Base-by-base conservation (phyloP, 2,888 invertebrate species). In the Camponotus fellah region DNA sequence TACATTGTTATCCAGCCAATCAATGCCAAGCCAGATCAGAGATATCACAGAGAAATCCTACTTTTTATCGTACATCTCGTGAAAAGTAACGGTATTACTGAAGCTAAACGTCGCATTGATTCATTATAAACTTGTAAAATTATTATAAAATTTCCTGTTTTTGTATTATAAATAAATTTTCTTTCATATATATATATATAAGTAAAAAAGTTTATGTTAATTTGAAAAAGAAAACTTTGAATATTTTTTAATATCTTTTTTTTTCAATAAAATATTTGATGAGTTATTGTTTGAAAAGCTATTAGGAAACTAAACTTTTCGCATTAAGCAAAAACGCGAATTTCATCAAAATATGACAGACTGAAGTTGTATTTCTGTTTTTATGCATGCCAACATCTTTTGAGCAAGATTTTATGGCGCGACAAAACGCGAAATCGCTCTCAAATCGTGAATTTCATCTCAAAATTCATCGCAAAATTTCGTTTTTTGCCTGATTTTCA, bases 1-100 rank as follows among this genome's bases (percentile, higher is more conserved):
- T 80, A 79, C 32, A 76, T 43, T 66, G n/a, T 26, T 58, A 83
- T 76, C 69, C 65, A 53, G 68, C 60, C 88, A 85, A 85, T 88
- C 77, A 21, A 64, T 46, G 32, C 32, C 17, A n/a, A 26, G 49
- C 46, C 4, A 12, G 21, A 10, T 8, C 46, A 65, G 14, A 65
- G 69, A 81, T 82, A 80, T 53, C 72, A 75, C 62, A 21, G 43
- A 74, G 49, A 74, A 17, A 65, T 64, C 64, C 17, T 34, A 12
- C 4, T 74, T 75, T 75, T 82, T 88, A 82, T 83, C 85, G 10
- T 32, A 79, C 82, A 77, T 77, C 75, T 64, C 17, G 56, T 17
- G 34, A 21, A 4, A 21, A n/a, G 26, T 58, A 14, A 21, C 37
- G 58, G 4, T 76, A 64, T 5, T 74, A 56, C 14, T 76, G 46